A percentile compares a stretch with the other conserved stretches of the same genome.
phyloP scores from a whole-genome alignment of 2,113 vertebrate genomes.

The Grantiella picta region DNA sequence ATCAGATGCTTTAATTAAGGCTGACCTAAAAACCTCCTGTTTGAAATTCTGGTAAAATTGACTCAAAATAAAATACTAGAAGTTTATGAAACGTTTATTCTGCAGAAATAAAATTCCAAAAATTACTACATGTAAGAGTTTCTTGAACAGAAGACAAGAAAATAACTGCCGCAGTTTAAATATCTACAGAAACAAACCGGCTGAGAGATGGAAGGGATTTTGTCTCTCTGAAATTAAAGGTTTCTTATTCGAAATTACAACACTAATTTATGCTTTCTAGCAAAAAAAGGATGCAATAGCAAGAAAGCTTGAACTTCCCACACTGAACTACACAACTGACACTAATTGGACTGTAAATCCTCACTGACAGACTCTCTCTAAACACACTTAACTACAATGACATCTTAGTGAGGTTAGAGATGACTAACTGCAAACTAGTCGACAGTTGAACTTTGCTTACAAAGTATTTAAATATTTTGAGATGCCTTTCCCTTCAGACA shows the following conservation, averaged over 20 bases:
- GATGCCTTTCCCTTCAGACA: background rate
- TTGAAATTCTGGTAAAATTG: background rate
- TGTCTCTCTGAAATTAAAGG: background rate
- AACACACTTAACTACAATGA: background rate
- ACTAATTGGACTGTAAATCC: background rate
- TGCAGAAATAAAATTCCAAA: conserved; percentile 42
- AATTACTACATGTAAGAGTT: background rate
- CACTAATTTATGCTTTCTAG: background rate
- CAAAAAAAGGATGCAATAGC: background rate
- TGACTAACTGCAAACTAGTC: background rate
- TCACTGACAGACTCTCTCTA: background rate
- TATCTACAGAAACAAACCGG: background rate
- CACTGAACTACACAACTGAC: background rate
- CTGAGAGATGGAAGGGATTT: background rate
- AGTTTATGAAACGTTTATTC: background rate
- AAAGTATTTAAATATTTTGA: background rate
- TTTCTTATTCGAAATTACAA: background rate
- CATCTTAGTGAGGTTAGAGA: conserved; percentile 11
- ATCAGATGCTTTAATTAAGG: background rate
- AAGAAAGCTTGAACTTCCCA: background rate
- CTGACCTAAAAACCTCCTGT: background rate
- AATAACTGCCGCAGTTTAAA: conserved; percentile 1
- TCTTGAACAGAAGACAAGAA: conserved; percentile 1
- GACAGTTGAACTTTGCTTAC: background rate
- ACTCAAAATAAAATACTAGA: background rate